phyloP scores from a whole-genome alignment of 2,888 invertebrate genomes.

The Conchocele bisecta region DNA sequence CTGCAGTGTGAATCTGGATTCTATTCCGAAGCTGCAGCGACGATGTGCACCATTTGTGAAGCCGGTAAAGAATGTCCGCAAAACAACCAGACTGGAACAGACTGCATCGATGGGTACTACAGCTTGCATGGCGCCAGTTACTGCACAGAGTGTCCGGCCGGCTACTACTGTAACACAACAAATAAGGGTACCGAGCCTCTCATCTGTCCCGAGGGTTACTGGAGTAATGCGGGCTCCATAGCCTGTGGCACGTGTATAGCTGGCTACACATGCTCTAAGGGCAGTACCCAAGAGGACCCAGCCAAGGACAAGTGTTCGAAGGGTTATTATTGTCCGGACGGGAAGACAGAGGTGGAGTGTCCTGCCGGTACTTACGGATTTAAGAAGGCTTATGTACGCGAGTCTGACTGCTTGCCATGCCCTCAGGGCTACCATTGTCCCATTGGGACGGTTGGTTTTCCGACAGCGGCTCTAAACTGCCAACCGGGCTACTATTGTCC shows the following conservation, averaged over 20 bases:
- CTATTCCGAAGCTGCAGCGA: slow-evolving; percentile 66
- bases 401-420: slow-evolving; percentile 71
- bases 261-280: slow-evolving; percentile 76
- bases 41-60: slow-evolving; percentile 67
- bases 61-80: slow-evolving; percentile 74
- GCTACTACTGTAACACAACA: slow-evolving; percentile 68
- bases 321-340: slow-evolving; percentile 79
- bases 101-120: slow-evolving; percentile 74
- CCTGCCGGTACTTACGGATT: slow-evolving; percentile 78
- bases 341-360: slow-evolving; percentile 71
- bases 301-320: slow-evolving; percentile 68
- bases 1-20: slow-evolving; percentile 71
- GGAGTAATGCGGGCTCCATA: slow-evolving; percentile 59
- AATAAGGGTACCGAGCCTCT: slow-evolving; percentile 64
- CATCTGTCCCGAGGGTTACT: slow-evolving; percentile 72
- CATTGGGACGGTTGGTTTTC: slow-evolving; percentile 72
- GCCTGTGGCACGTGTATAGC: slow-evolving; percentile 65
- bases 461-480: slow-evolving; percentile 61
- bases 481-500: slow-evolving; percentile 77
- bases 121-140: slow-evolving; percentile 73
- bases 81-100: slow-evolving; percentile 65
- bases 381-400: slow-evolving; percentile 63
- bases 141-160: slow-evolving; percentile 76
- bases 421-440: slow-evolving; percentile 79
- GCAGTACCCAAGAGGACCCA: slow-evolving; percentile 72